Base-by-base conservation (phyloP, 1,140 invertebrate genomes). In the Drosophila lini region DNA sequence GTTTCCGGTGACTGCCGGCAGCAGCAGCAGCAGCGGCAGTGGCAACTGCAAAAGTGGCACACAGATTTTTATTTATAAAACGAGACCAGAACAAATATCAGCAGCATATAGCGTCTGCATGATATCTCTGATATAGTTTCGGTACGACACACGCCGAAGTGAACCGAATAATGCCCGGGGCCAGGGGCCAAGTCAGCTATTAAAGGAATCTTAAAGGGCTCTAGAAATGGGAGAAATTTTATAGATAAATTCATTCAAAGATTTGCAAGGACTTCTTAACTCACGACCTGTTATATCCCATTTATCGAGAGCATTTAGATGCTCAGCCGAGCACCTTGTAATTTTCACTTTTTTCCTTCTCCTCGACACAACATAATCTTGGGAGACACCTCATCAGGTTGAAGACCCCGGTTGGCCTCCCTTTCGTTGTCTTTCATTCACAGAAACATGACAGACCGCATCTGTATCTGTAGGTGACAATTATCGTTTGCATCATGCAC, bases 51-150 rank as follows among this genome's bases (percentile, higher is more conserved):
- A 88, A 85, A 85, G 74, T 85, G 83, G 83, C 81, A 85, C 81
- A 85, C 55, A 74, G 75, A 75, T 79, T 77, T 76, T 86, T 86
- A 82, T 86, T 86, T 81, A 79, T 82, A 86, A 85, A 86, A 81
- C 64, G 65, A 86, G 78, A 84, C 64, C 70, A 86, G 78, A 84
- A 84, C 81, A 73, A 84, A 83, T 80, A 84, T 83, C 77, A 83
- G 56, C 77, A 67, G 67, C 77, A 67, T 71, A 83, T 60, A 58
- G 52, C 77, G 67, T 78, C 48, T 60, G 64, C 50, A 48, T 55
- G 73, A 76, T 76, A 76, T 76, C 78, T 69, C 60, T 81, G 41
- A 63, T 63, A 63, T 63, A 64, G 34, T 60, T 74, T 41, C 38
- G 42, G 36, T 7, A 9, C 32, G 31, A 45, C 16, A 28, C 19